These are phyloP conservation scores for Lemur catta DNA, from an alignment of 2,797 vertebrate species.

Conservation along the genomic window DNA sequence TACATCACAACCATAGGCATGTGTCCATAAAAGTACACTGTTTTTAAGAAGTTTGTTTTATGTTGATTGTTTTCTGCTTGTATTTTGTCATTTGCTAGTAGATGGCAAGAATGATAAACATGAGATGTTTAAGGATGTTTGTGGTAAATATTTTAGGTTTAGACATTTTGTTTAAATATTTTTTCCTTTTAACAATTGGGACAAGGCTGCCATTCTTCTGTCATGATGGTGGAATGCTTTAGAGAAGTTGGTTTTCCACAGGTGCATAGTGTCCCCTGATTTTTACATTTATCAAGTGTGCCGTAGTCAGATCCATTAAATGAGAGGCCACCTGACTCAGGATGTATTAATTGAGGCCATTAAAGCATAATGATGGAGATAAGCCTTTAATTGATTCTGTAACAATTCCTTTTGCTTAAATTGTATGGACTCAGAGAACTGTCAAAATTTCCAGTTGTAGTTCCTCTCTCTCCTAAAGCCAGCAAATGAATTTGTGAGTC, in stretches of 20 bases:
- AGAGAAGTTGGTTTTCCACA: background rate
- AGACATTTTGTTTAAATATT: background rate
- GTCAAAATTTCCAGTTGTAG: background rate
- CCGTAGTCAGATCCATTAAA: background rate
- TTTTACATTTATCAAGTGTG: background rate
- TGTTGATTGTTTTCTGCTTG: background rate
- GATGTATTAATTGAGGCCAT: background rate
- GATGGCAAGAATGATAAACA: background rate
- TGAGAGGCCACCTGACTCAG: background rate
- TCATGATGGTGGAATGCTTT: background rate
- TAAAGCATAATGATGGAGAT: background rate
- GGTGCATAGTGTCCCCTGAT: background rate
- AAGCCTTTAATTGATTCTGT: background rate
- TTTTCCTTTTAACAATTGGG: background rate
- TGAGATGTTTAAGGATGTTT: slow-evolving; percentile 10
- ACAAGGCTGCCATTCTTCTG: background rate
- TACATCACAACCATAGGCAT: background rate
- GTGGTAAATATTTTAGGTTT: background rate
- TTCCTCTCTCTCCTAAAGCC: background rate
- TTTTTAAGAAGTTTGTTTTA: background rate
- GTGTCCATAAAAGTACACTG: background rate
- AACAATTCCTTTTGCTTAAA: background rate
- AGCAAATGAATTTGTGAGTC: background rate
- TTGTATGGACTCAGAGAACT: background rate
- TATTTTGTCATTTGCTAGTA: slow-evolving; percentile 5